These are phyloP conservation scores for Rhyacichthys aspro DNA, from an alignment of 2,797 vertebrate species.

Conservation along the genomic window DNA sequence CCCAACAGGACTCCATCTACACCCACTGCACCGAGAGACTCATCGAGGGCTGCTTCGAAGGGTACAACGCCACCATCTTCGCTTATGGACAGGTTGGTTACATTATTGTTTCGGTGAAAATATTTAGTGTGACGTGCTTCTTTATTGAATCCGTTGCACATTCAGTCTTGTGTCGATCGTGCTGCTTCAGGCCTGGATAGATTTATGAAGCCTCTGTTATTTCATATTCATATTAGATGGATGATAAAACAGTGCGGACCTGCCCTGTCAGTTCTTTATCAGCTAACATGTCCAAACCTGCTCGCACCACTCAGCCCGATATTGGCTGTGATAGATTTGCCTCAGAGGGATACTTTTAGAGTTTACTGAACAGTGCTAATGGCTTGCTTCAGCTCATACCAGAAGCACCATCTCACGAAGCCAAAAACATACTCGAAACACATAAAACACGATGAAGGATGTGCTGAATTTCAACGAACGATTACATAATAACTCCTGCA, in stretches of 20 bases:
- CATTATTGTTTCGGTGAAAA: no score
- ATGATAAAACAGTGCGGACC: conserved; percentile 40
- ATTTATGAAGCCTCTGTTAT: conserved; percentile 45
- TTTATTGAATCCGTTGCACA: neutral
- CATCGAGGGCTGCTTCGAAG: conserved; percentile 96
- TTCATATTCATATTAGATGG: conserved; percentile 23
- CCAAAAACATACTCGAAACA: conserved; percentile 14
- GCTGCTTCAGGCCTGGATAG: neutral
- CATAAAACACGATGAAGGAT: conserved; percentile 12
- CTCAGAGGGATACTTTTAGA: conserved; percentile 1
- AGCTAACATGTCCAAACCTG: conserved; percentile 61
- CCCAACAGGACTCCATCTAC: conserved; percentile 90
- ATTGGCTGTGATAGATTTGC: conserved; percentile 53
- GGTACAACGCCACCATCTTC: conserved; percentile 96
- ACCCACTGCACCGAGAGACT: conserved; percentile 90
- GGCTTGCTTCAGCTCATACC: conserved; percentile 35
- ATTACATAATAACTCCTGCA: neutral
- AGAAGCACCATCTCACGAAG: conserved; percentile 6
- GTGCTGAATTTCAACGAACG: neutral
- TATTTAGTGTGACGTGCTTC: neutral
- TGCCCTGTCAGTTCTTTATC: conserved; percentile 44
- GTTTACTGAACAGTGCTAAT: conserved; percentile 20
- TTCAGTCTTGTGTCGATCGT: neutral
- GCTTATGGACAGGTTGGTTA: conserved; percentile 90
- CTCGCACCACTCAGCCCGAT: conserved; percentile 17